phyloP scores from a whole-genome alignment of 2,797 vertebrate genomes.

The Takifugu ocellatus region DNA sequence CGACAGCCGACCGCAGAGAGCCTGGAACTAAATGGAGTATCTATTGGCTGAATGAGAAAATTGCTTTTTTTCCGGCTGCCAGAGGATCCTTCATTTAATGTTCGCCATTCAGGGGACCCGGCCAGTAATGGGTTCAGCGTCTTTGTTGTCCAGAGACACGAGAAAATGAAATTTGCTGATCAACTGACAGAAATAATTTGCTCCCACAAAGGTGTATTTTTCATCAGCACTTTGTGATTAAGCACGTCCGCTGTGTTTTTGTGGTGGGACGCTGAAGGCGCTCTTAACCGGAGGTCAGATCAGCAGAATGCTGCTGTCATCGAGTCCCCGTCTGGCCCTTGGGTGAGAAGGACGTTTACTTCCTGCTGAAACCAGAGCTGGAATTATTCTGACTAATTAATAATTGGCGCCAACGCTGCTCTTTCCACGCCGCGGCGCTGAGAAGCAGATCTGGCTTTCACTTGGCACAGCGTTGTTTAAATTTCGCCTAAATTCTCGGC shows the following conservation, averaged over 20 bases:
- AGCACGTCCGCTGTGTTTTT: constrained; percentile 9
- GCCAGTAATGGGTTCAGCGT: constrained; percentile 70
- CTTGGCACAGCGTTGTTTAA: no score
- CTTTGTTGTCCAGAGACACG: constrained; percentile 68
- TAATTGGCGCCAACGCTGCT: no score
- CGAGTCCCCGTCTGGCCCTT: constrained; percentile 1
- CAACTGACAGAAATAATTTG: constrained; percentile 66
- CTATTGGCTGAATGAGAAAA: constrained; percentile 79
- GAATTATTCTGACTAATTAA: no score
- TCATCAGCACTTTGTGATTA: constrained; percentile 36
- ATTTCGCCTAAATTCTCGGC: no score
- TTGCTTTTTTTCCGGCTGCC: constrained; percentile 73
- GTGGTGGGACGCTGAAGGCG: constrained; percentile 9
- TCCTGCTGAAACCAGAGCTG: no score
- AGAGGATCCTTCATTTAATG: constrained; percentile 75
- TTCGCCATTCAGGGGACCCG: constrained; percentile 63
- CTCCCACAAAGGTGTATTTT: constrained; percentile 53
- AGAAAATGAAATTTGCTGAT: constrained; percentile 73
- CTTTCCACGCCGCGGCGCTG: no score
- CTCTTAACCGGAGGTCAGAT: constrained; percentile 16
- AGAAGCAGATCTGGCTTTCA: no score
- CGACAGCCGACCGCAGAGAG: constrained; percentile 65
- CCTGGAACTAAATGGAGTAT: constrained; percentile 75
- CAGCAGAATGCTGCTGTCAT: constrained; percentile 9
- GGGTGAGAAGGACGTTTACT: constrained; percentile 2